phyloP scores from a whole-genome alignment of 2,113 vertebrate species.

The Xyliphius kryptos region DNA sequence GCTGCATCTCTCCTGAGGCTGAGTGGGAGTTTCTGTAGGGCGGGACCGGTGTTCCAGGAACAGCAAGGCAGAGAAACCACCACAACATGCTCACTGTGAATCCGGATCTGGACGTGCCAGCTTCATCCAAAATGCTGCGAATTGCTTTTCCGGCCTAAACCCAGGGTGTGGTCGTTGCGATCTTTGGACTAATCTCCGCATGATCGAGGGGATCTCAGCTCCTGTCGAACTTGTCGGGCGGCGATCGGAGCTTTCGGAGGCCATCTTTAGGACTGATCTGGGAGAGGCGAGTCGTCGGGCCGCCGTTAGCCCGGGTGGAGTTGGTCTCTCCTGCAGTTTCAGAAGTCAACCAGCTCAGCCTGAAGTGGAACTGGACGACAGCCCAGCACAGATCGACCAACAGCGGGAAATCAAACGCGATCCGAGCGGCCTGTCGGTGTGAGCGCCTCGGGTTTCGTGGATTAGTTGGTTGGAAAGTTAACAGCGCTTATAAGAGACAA shows the following conservation, averaged over 20 bases:
- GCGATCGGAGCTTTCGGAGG: constrained; percentile 60
- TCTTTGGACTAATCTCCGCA: constrained; percentile 36
- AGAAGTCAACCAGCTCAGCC: constrained; percentile 47
- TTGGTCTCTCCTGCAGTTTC: constrained; percentile 47
- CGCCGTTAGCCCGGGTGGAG: constrained; percentile 61
- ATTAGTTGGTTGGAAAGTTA: constrained; percentile 7
- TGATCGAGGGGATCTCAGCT: constrained; percentile 46
- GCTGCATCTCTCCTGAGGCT: constrained; percentile 38
- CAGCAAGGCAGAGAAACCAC: constrained; percentile 34
- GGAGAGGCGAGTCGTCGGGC: constrained; percentile 56
- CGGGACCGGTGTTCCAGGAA: constrained; percentile 55
- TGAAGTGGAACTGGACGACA: constrained; percentile 12
- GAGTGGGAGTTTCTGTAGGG: constrained; percentile 57
- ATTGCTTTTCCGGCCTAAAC: constrained; percentile 8
- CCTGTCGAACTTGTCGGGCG: constrained; percentile 53
- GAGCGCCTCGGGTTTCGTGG: neutral
- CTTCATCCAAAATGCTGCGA: constrained; percentile 4
- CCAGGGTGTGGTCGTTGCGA: constrained; percentile 30
- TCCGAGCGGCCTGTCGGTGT: neutral
- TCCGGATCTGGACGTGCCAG: constrained; percentile 16
- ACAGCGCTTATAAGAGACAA: neutral
- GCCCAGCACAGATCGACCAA: neutral
- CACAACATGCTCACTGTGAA: constrained; percentile 36
- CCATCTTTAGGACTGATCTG: constrained; percentile 69
- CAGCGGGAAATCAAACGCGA: neutral